A percentile compares a stretch with the other conserved stretches of the same genome.
Conservation (phyloP, 2,113 vertebrate species). For the Lepus timidus region DNA sequence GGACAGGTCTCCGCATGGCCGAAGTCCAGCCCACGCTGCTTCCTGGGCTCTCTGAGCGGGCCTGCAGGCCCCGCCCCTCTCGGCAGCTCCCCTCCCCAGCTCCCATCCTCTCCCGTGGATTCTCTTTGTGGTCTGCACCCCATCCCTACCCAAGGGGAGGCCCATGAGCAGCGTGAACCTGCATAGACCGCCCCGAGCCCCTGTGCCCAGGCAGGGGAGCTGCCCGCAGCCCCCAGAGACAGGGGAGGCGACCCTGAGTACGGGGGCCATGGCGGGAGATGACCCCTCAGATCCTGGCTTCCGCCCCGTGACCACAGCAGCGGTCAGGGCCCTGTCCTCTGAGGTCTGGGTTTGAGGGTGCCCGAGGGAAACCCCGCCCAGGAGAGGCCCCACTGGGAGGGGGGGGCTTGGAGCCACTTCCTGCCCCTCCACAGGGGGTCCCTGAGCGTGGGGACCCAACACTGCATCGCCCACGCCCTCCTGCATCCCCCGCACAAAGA, state of each 20-base stretch:
- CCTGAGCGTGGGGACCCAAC: background rate
- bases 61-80: accelerated
- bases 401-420: background rate
- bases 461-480: background rate
- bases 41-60: background rate
- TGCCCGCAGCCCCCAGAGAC: background rate
- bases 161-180: background rate
- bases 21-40: background rate
- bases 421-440: background rate
- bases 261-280: too few relatives aligned
- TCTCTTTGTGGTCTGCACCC: background rate
- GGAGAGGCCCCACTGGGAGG: background rate
- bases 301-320: background rate
- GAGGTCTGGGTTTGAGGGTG: background rate
- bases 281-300: background rate
- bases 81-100: background rate
- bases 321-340: background rate
- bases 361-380: background rate
- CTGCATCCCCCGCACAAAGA: constrained; percentile 64
- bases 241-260: too few relatives aligned
- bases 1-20: background rate
- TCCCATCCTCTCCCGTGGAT: background rate
- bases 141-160: background rate
- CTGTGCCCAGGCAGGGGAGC: background rate
- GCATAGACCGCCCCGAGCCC: background rate